Conservation (phyloP, 92 coral and sea anemone species). For the Actinernus sp. region DNA sequence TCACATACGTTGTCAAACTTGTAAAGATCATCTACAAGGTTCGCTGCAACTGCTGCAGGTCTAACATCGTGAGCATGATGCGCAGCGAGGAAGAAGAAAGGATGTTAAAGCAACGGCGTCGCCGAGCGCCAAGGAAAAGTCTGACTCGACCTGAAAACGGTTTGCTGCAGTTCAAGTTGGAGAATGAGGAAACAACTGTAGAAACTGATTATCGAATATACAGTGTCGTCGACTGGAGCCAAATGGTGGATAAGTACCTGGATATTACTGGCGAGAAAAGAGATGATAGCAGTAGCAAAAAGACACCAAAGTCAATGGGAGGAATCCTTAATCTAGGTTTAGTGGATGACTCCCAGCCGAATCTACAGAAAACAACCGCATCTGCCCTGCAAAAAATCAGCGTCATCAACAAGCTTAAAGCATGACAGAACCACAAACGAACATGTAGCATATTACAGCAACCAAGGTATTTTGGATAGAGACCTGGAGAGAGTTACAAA, state of each 20-base stretch:
- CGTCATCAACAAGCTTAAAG: not conserved
- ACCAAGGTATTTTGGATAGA: too few relatives aligned
- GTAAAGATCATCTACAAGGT: slow-evolving; percentile 53
- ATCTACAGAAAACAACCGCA: not conserved
- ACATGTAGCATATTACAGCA: too few relatives aligned
- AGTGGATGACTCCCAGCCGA: not conserved
- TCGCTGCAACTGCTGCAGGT: slow-evolving; percentile 82
- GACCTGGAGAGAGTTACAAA: too few relatives aligned
- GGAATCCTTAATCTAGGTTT: not conserved
- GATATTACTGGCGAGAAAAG: slow-evolving; percentile 70
- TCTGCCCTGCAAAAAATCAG: not conserved
- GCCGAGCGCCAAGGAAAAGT: slow-evolving; percentile 7
- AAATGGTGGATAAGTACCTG: slow-evolving; percentile 71
- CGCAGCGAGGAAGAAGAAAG: slow-evolving; percentile 48
- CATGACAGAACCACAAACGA: too few relatives aligned
- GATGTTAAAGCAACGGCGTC: slow-evolving; percentile 15
- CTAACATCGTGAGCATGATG: slow-evolving; percentile 68
- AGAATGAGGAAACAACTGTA: slow-evolving; percentile 24
- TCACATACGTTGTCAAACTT: slow-evolving; percentile 72
- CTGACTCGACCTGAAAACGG: not conserved
- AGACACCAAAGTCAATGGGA: not conserved
- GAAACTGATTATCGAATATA: slow-evolving; percentile 55
- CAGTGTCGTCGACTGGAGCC: slow-evolving; percentile 83
- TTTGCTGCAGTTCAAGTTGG: slow-evolving; percentile 12
- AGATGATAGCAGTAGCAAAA: not conserved